Base-by-base conservation (phyloP, 2,888 invertebrate genomes). In the Sipunculus nudus region DNA sequence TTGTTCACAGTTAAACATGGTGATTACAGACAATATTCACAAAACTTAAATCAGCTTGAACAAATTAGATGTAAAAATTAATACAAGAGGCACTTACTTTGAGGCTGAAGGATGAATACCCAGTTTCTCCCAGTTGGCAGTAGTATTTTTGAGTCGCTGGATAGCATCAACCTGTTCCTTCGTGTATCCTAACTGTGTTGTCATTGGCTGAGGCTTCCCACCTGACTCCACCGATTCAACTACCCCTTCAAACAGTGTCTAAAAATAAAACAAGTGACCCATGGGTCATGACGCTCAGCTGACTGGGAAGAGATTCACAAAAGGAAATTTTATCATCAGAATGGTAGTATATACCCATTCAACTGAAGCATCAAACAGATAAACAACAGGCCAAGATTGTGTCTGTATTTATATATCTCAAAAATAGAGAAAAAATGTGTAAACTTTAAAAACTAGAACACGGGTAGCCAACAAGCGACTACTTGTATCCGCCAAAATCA, bases 161-260 rank as follows among this genome's bases (percentile, higher is more conserved):
- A 84, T 84, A 28, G 82, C 81, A 2, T 83, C 83, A 8, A 80
- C 78, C 66, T 84, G 84, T 53, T 84, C 84, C 59, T 80, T 81
- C 26, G 78, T 82, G 67, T 83, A 83, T 3, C 80, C 82, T 8
- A 83, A 71, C 61, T 79, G 80, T 2, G 78, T 78, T 21, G 72
- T 70, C 43, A 76, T 64, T n/a, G 78, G 77, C 5, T 64, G 69
- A 43, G 73, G 74, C 53, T 74, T 73, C 0, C 81, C 81, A 1
- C 84, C 83, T 60, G 81, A 82, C 39, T 83, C 81, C 39, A 75
- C 66, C 0, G 80, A 75, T 6, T 65, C 66, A 8, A 84, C 77
- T 3, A 84, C 76, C 2, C 78, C 78, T 16, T 80, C 80, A 71
- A 84, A 82, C 62, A 84, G 62, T 25, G 72, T 72, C 79, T 82